These are phyloP conservation scores for Limosa lapponica DNA, from an alignment of 2,797 vertebrate genomes.

Conservation along the genomic window DNA sequence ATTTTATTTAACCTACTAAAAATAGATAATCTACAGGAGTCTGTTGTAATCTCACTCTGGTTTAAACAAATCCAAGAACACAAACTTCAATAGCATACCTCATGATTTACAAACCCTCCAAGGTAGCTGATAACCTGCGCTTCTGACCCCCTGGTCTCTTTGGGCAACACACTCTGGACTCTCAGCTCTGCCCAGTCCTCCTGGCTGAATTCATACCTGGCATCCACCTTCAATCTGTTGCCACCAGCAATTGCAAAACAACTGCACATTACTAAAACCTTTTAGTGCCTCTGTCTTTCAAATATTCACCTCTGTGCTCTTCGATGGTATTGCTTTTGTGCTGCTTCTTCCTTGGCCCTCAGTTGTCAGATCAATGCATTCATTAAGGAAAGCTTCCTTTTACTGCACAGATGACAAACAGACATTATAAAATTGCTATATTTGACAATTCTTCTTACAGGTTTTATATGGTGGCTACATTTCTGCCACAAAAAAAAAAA, in stretches of 20 bases:
- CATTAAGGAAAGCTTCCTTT: neutral
- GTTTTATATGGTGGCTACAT: neutral
- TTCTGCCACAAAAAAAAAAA: conserved; percentile 4
- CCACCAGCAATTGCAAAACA: neutral
- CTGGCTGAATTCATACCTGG: neutral
- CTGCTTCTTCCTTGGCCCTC: neutral
- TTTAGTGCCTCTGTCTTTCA: neutral
- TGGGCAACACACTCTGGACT: accelerated
- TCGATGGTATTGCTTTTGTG: neutral
- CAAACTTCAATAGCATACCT: neutral
- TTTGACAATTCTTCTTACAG: conserved; percentile 3
- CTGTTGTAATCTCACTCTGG: neutral
- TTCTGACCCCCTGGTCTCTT: neutral
- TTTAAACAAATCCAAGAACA: neutral
- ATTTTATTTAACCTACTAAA: neutral
- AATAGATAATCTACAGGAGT: neutral
- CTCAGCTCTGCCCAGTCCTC: neutral
- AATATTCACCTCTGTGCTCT: neutral
- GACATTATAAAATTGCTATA: neutral
- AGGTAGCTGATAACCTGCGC: accelerated
- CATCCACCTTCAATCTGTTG: neutral
- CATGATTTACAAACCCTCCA: neutral
- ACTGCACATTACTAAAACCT: neutral
- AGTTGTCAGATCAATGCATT: neutral
- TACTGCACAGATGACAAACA: neutral